These are phyloP conservation scores for Melikaiella ostensackeni DNA, from an alignment of 2,888 invertebrate species.

Conservation along the genomic window DNA sequence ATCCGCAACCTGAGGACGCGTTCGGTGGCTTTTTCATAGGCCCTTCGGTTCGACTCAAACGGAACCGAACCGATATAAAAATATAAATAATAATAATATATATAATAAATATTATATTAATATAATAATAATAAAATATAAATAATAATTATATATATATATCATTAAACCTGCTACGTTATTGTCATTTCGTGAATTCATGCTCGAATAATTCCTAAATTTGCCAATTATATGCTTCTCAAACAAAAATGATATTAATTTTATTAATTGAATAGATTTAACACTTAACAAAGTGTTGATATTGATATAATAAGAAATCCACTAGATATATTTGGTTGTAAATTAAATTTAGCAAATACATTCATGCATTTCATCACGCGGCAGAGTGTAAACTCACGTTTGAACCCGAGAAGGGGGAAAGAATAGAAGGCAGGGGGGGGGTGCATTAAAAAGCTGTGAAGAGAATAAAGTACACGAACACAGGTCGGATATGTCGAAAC, in stretches of 20 bases:
- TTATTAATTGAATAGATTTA: too few relatives aligned
- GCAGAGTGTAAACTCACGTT: constrained; percentile 5
- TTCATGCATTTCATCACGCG: constrained; percentile 48
- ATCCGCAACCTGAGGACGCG: too few relatives aligned
- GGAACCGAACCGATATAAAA: too few relatives aligned
- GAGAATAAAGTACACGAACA: constrained; percentile 43
- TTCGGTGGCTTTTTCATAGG: too few relatives aligned
- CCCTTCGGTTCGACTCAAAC: too few relatives aligned
- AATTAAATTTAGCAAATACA: constrained; percentile 46
- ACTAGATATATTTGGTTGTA: not conserved
- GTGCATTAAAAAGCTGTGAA: constrained; percentile 38
- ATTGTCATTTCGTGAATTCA: constrained; percentile 19
- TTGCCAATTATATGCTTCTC: constrained; percentile 44
- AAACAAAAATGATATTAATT: not conserved
- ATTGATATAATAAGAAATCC: not conserved
- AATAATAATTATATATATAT: too few relatives aligned
- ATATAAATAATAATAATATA: too few relatives aligned
- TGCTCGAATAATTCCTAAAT: constrained; percentile 30
- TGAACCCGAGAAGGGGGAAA: constrained; percentile 14
- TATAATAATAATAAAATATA: too few relatives aligned
- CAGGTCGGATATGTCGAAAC: constrained; percentile 61
- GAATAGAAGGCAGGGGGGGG: constrained; percentile 22
- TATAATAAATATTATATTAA: too few relatives aligned
- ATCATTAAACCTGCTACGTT: constrained; percentile 17
- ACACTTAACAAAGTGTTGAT: not conserved